A percentile compares a stretch with the other conserved stretches of the same genome.
These are phyloP conservation scores for Onychostruthus taczanowskii DNA, from an alignment of 2,113 vertebrate genomes.

Conservation along the genomic window DNA sequence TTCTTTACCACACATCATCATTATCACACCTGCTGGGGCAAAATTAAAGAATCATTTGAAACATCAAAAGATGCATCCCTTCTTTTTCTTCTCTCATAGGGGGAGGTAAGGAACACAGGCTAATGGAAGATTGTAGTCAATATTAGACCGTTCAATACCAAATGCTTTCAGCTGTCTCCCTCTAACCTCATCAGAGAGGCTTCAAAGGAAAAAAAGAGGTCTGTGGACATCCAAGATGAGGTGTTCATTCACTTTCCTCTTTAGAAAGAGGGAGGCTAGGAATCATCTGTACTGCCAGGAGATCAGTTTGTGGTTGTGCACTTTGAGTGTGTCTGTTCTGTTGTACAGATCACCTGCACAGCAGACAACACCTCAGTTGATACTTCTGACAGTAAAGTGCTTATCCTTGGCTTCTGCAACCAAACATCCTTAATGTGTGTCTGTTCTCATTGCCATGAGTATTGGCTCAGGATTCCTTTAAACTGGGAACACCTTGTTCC, in stretches of 20 bases:
- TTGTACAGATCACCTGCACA: neutral
- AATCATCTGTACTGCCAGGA: neutral
- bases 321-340: neutral
- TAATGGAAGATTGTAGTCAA: neutral
- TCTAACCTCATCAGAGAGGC: neutral
- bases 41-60: neutral
- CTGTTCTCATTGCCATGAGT: neutral
- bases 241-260: neutral
- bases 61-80: neutral
- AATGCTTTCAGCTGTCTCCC: neutral
- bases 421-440: neutral
- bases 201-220: neutral
- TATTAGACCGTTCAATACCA: neutral
- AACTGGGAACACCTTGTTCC: neutral
- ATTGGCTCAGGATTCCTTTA: neutral
- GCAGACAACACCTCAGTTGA: neutral
- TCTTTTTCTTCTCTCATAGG: neutral
- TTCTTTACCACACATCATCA: neutral
- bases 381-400: neutral
- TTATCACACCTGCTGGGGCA: neutral
- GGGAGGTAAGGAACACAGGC: neutral
- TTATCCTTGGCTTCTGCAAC: neutral
- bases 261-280: neutral
- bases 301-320: neutral
- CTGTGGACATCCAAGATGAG: neutral